Evolutionary conservation across 2,888 invertebrate genomes (phyloP), one percentile per base, ranked within the genome.

Genomic region (Agonum fuliginosum): DNA sequence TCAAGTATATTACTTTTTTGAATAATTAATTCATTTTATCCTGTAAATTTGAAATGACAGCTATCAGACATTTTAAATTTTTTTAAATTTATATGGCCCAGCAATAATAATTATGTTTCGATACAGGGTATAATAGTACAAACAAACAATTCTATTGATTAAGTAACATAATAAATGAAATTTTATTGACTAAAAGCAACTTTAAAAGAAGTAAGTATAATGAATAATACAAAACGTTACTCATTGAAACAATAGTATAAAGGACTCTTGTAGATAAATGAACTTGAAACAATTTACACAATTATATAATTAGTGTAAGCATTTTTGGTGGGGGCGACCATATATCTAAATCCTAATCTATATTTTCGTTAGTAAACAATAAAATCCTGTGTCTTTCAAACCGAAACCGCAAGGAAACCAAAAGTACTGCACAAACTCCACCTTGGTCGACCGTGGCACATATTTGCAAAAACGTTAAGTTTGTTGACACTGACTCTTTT

Each of bases 401-500:
- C n/a, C n/a, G n/a, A 17, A 46, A 46, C 46, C 46, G 17, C 46
- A 46, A 43, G 3, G 14, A 30, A 30, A 8, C 4, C n/a, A 17
- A 1, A 3, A 46, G 46, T 46, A 5, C 46, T 2, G 4, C 8
- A 37, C 37, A 37, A 37, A 37, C 10, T 37, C 37, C 37, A 37
- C 10, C 12, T n/a, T n/a, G n/a, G 2, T 17, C 30, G 58, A 30
- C 58, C 58, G 30, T 62, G 58, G 58, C 58, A 62, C 14, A 62
- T 30, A 62, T 62, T 62, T 27, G 30, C 30, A 14, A 62, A 30
- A 30, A 17, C 30, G 30, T 14, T 1, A 30, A 62, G 58, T 62
- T 62, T 62, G 30, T 62, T 62, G 58, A 62, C 58, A 62, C 30
- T 62, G 2, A 30, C 2, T 30, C 17, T 8, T 30, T 62, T 62